phyloP scores from a whole-genome alignment of 2,888 invertebrate species.

The Drosophila lutescens region DNA sequence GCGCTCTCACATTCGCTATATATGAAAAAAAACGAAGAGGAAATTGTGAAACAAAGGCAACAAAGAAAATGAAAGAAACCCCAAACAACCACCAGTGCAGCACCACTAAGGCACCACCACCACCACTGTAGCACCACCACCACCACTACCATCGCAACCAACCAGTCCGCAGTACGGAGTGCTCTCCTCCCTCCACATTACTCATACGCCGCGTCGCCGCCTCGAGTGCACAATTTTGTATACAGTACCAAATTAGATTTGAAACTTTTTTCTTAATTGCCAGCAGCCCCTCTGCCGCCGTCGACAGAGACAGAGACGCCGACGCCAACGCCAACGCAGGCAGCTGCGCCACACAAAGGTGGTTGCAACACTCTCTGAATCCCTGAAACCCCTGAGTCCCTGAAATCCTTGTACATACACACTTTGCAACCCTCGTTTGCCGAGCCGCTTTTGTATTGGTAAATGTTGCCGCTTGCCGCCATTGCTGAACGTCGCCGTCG shows the following conservation, averaged over 20 bases:
- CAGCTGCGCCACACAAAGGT: conserved; percentile 64
- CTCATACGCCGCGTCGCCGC: conserved; percentile 58
- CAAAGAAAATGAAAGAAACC: conserved; percentile 81
- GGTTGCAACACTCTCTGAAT: conserved; percentile 74
- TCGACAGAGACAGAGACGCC: background rate
- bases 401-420: conserved; percentile 9
- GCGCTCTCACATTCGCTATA: conserved; percentile 51
- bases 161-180: conserved; percentile 30
- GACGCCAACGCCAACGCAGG: conserved; percentile 54
- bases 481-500: conserved; percentile 51
- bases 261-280: conserved; percentile 83
- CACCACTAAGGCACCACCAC: conserved; percentile 20
- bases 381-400: conserved; percentile 2
- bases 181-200: conserved; percentile 23
- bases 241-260: conserved; percentile 83
- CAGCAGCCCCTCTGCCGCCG: conserved; percentile 16
- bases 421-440: conserved; percentile 68
- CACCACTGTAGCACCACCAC: conserved; percentile 3
- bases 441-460: conserved; percentile 74
- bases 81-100: conserved; percentile 67
- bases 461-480: conserved; percentile 79
- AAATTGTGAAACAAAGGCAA: conserved; percentile 78
- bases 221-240: conserved; percentile 81
- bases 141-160: conserved; percentile 41
- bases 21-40: conserved; percentile 36